phyloP scores from a whole-genome alignment of 2,113 vertebrate species.

The Ondatra zibethicus region DNA sequence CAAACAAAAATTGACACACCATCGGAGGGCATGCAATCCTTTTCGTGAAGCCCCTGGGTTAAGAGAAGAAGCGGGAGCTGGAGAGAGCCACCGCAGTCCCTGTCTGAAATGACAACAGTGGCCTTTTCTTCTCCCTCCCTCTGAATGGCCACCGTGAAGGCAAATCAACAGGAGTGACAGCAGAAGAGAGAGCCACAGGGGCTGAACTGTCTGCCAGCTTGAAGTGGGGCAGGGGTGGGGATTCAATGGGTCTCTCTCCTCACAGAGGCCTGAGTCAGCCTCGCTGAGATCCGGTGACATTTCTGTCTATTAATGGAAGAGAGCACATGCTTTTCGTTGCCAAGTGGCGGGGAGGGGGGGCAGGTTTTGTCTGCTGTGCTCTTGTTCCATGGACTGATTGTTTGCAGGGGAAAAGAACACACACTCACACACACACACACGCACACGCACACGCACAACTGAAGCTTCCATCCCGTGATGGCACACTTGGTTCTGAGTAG shows the following conservation, averaged over 20 bases:
- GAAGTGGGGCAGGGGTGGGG: not conserved
- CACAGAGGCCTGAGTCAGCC: slow-evolving; percentile 36
- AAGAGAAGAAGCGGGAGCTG: not conserved
- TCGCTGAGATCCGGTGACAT: slow-evolving; percentile 1
- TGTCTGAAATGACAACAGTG: slow-evolving; percentile 30
- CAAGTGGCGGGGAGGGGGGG: not conserved
- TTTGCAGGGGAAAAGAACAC: not conserved
- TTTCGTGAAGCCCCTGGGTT: not conserved
- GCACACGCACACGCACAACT: not conserved
- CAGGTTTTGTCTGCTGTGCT: slow-evolving; percentile 47
- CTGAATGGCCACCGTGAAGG: slow-evolving; percentile 61
- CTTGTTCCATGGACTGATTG: slow-evolving; percentile 49
- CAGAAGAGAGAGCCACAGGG: not conserved
- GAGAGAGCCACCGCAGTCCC: not conserved
- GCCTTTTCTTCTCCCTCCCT: slow-evolving; percentile 44
- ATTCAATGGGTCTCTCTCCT: slow-evolving; percentile 41
- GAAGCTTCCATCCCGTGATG: slow-evolving; percentile 76
- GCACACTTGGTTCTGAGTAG: slow-evolving; percentile 68
- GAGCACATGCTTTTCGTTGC: slow-evolving; percentile 20
- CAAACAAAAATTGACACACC: not conserved
- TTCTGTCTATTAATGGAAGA: slow-evolving; percentile 46
- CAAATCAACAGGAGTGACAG: slow-evolving; percentile 47
- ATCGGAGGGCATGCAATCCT: not conserved
- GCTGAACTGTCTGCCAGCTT: slow-evolving; percentile 2
- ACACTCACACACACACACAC: not conserved